Conservation (phyloP, 2,113 vertebrate genomes). For the Hyperopisus bebe region DNA sequence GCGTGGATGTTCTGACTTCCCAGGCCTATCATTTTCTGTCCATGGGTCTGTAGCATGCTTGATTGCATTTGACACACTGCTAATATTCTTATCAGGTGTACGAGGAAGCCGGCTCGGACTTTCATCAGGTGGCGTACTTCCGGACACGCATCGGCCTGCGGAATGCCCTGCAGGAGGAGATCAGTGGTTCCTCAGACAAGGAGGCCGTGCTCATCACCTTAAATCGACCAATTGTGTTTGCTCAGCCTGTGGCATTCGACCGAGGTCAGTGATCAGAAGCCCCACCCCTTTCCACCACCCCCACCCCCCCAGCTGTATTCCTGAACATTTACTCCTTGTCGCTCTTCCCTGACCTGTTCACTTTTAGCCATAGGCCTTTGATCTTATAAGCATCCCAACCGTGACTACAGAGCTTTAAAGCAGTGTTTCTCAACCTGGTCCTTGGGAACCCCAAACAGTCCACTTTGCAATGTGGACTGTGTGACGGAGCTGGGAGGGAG, state of each 20-base stretch:
- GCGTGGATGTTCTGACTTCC: neutral
- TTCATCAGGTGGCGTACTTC: slow-evolving; percentile 98
- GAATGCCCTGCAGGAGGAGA: slow-evolving; percentile 93
- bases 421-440: neutral
- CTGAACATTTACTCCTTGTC: neutral
- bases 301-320: neutral
- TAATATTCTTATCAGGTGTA: slow-evolving; percentile 71
- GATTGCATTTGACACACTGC: neutral
- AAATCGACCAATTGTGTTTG: slow-evolving; percentile 93
- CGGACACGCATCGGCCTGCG: slow-evolving; percentile 90
- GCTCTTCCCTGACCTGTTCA: neutral
- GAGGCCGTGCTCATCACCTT: slow-evolving; percentile 96
- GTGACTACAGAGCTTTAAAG: neutral
- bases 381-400: neutral
- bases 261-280: slow-evolving; percentile 66
- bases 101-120: slow-evolving; percentile 96
- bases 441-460: no score
- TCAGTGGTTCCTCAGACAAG: slow-evolving; percentile 88
- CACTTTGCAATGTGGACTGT: neutral
- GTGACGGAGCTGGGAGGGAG: neutral
- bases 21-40: neutral
- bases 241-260: slow-evolving; percentile 95
- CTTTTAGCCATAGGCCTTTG: neutral
- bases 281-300: neutral
- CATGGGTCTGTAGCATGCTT: neutral